These are phyloP conservation scores for Cartodere bifasciata DNA, from an alignment of 2,888 invertebrate genomes.

Conservation along the genomic window DNA sequence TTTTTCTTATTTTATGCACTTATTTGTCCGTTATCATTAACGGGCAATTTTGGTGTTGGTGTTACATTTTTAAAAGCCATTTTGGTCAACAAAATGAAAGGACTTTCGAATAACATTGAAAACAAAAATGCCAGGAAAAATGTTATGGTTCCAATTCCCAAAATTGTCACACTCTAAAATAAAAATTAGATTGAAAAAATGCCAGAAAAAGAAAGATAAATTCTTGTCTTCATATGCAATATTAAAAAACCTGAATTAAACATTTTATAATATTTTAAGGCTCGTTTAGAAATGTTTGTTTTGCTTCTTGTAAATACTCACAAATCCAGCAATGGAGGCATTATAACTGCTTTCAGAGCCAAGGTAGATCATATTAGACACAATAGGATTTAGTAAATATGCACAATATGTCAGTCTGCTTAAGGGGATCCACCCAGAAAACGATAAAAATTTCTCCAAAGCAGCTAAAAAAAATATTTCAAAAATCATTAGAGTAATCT, in stretches of 20 bases:
- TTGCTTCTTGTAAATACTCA: constrained; percentile 21
- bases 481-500: constrained; percentile 2
- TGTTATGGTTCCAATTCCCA: constrained; percentile 25
- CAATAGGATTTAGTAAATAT: constrained; percentile 45
- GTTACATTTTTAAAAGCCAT: constrained; percentile 16
- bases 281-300: background rate
- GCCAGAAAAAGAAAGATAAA: background rate
- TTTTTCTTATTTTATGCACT: background rate
- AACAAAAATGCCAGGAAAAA: constrained; percentile 29
- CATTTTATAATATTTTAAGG: background rate
- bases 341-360: constrained; percentile 25
- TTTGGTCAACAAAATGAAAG: constrained; percentile 30
- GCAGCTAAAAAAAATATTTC: constrained; percentile 27
- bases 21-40: constrained; percentile 1
- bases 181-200: constrained; percentile 1
- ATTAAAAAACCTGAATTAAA: constrained; percentile 1
- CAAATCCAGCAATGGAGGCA: constrained; percentile 28
- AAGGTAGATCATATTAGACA: constrained; percentile 37
- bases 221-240: constrained; percentile 3
- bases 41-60: constrained; percentile 3
- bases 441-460: constrained; percentile 32
- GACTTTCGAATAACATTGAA: constrained; percentile 32
- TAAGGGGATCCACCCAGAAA: constrained; percentile 27
- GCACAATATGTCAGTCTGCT: constrained; percentile 45
- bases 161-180: constrained; percentile 23